Conservation (phyloP, 2,797 vertebrate genomes). For the Glossophaga mutica region DNA sequence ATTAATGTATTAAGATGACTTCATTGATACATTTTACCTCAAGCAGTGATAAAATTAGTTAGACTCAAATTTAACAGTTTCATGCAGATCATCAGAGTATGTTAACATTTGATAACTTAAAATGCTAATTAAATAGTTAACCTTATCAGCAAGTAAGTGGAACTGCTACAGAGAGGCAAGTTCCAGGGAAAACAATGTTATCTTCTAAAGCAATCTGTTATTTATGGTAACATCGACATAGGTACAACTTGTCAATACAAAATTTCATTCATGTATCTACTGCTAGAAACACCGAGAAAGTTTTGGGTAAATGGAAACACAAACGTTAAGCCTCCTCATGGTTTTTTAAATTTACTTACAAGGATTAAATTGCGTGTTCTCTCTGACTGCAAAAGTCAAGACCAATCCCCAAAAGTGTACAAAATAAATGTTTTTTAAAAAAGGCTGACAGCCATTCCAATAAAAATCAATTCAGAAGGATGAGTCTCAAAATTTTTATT, state of each 20-base stretch:
- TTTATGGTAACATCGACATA: not conserved
- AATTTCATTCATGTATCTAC: not conserved
- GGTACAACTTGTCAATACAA: not conserved
- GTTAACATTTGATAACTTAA: not conserved
- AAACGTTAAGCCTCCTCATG: not conserved
- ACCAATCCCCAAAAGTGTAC: not conserved
- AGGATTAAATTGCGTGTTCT: not conserved
- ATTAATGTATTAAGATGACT: not conserved
- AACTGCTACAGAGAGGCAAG: not conserved
- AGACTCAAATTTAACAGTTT: not conserved
- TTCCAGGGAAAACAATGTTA: slow-evolving; percentile 29
- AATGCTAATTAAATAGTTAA: not conserved
- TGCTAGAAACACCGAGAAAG: not conserved
- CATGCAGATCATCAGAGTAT: not conserved
- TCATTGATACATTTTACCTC: not conserved
- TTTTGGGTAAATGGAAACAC: not conserved
- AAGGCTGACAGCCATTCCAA: not conserved
- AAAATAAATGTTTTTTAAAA: not conserved
- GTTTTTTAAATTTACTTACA: not conserved
- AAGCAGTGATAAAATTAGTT: not conserved
- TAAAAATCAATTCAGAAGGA: not conserved
- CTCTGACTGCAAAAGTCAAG: not conserved
- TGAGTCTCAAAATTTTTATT: not conserved
- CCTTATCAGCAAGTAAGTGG: not conserved
- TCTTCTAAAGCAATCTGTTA: not conserved